Percentiles rank a stretch among this genome's conserved stretches.
These are phyloP conservation scores for Lepidurus packardi DNA, from an alignment of 1,140 invertebrate genomes.

Conservation along the genomic window DNA sequence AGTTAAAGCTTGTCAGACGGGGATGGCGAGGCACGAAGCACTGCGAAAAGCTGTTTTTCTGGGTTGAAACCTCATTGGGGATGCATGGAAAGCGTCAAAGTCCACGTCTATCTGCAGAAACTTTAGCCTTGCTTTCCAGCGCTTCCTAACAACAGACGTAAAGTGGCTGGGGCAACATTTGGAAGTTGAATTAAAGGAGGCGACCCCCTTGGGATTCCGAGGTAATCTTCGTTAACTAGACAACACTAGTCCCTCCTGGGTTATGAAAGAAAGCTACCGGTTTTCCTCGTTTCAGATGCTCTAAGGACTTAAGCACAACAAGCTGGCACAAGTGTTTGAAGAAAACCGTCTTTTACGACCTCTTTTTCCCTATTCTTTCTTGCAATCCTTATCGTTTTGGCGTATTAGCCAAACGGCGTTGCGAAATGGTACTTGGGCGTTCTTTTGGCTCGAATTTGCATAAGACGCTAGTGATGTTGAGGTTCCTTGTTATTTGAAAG, in stretches of 20 bases:
- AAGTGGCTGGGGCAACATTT: constrained; percentile 13
- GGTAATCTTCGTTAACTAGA: constrained; percentile 22
- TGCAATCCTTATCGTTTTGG: neutral
- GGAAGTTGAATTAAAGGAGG: constrained; percentile 12
- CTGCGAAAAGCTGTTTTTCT: constrained; percentile 15
- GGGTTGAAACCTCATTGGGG: constrained; percentile 4
- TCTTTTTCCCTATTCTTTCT: neutral
- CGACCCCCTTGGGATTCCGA: neutral
- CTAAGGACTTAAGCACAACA: neutral
- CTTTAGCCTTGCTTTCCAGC: neutral
- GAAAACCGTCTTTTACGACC: neutral
- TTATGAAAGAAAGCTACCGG: neutral
- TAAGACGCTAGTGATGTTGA: neutral
- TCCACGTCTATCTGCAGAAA: constrained; percentile 1
- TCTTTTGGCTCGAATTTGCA: neutral
- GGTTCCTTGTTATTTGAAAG: no score
- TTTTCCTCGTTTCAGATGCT: neutral
- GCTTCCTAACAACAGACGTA: constrained; percentile 1
- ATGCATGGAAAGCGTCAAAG: constrained; percentile 16
- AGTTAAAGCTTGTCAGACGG: neutral
- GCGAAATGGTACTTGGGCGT: neutral
- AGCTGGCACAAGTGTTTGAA: neutral
- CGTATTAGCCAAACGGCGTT: neutral
- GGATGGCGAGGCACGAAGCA: neutral
- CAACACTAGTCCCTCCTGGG: constrained; percentile 14